Base-by-base conservation (phyloP, 2,113 vertebrate genomes). In the Zosterops pallidus region DNA sequence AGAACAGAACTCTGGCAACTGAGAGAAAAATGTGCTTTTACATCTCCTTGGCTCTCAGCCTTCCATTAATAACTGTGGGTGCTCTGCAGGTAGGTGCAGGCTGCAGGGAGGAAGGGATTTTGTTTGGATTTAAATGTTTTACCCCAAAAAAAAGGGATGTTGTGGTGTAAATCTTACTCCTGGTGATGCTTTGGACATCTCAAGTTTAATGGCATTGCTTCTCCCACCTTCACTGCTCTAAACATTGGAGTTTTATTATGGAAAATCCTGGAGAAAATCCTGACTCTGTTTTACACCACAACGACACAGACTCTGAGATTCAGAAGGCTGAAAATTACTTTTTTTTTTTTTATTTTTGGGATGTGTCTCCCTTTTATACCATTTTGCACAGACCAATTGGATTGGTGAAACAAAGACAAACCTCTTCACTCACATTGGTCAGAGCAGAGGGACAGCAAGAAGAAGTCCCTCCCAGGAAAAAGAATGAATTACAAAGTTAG, bases 51-150 rank as follows among this genome's bases (percentile, higher is more conserved):
- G 6, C 39, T 86, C 62, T 63, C 35, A 57, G 78, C 63, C 85
- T 95, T 57, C 49, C 83, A 60, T 79, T 70, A 62, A 82, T 87
- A 93, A 76, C 19, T 20, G 56, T 19, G 18, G 92, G 47, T 17
- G 74, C 8, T 74, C 62, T 41, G 19, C 70, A 44, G 6, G 60
- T 16, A 59, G 69, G 56, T n/a, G 83, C 9, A 42, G 56, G 56
- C 14, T 12, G 13, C 0, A 4, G 69, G 15, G 20, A 22, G 37
- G 46, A 78, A 60, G 47, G 33, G 1, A 65, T 82, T 92, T 22
- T 47, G 28, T 59, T 72, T 77, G 42, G 18, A 52, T 69, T 76
- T 49, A 37, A 86, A 24, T 46, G 37, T 86, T 90, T 78, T 44
- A 52, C 9, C 18, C 22, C 6, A 19, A 62, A 80, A 62, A 69